A percentile compares a stretch with the other conserved stretches of the same genome.
Evolutionary conservation across 2,113 vertebrate genomes (phyloP).

Genomic region (Phylloscopus trochilus): DNA sequence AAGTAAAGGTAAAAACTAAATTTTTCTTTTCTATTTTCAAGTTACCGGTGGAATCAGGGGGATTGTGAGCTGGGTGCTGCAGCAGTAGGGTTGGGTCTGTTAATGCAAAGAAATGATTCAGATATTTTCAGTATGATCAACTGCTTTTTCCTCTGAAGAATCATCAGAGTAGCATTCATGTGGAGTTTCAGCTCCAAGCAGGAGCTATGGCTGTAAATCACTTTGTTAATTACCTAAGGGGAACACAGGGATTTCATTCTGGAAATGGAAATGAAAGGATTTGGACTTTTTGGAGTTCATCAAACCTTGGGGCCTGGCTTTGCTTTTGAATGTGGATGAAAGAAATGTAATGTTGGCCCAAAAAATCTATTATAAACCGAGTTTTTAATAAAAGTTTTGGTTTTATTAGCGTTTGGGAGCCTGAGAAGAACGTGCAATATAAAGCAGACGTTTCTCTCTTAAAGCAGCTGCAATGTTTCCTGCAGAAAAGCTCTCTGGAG

Average conservation of each 20-base stretch:
- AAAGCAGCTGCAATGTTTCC: not conserved
- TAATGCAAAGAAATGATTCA: not conserved
- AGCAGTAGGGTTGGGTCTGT: not conserved
- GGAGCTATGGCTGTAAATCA: rapidly evolving
- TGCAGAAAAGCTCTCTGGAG: not conserved
- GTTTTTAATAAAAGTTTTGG: not conserved
- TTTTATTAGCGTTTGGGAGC: not conserved
- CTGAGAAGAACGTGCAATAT: not conserved
- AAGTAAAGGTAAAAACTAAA: slow-evolving; percentile 54
- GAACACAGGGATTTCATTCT: not conserved
- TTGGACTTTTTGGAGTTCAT: not conserved
- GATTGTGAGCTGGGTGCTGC: not conserved
- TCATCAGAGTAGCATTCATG: not conserved
- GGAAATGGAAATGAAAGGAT: not conserved
- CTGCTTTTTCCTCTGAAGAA: not conserved
- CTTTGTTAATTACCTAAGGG: rapidly evolving
- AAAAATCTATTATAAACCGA: not conserved
- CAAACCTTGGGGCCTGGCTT: not conserved
- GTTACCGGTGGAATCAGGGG: not conserved
- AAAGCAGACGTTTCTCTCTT: not conserved
- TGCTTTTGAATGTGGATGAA: not conserved
- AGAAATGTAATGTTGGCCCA: not conserved
- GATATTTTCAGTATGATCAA: not conserved
- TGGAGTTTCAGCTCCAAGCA: not conserved
- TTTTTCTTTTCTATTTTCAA: not conserved